Evolutionary conservation across 1,140 invertebrate species (phyloP).

Genomic region (Hormaphis cornu): DNA sequence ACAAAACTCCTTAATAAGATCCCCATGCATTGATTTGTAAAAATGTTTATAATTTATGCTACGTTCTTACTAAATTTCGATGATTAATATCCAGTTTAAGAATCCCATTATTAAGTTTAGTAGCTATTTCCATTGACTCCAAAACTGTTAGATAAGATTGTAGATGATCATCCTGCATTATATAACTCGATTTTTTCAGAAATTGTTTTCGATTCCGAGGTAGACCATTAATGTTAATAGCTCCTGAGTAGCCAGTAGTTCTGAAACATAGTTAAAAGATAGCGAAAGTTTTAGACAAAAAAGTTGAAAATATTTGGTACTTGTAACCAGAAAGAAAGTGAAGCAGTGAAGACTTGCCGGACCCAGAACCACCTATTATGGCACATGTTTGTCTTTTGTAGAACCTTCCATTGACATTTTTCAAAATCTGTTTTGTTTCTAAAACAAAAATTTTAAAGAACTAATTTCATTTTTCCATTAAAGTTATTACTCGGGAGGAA

Average conservation of each 20-base stretch:
- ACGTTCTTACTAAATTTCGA: too few relatives aligned
- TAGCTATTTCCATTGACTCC: slow-evolving; percentile 71
- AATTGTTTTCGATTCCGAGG: slow-evolving; percentile 40
- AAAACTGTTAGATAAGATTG: slow-evolving; percentile 66
- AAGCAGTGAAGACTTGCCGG: slow-evolving; percentile 85
- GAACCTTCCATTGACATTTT: background rate
- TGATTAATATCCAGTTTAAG: slow-evolving; percentile 15
- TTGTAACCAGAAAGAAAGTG: slow-evolving; percentile 79
- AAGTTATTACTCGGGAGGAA: too few relatives aligned
- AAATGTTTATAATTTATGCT: too few relatives aligned
- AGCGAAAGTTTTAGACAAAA: too few relatives aligned
- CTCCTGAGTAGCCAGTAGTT: slow-evolving; percentile 14
- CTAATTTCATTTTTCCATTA: too few relatives aligned
- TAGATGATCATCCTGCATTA: slow-evolving; percentile 79
- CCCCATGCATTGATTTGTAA: too few relatives aligned
- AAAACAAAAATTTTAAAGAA: too few relatives aligned
- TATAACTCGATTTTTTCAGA: slow-evolving; percentile 72
- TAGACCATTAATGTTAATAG: slow-evolving; percentile 17
- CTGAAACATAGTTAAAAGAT: too few relatives aligned
- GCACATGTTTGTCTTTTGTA: background rate
- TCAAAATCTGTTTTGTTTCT: background rate
- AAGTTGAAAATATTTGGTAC: too few relatives aligned
- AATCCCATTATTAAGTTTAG: slow-evolving; percentile 47
- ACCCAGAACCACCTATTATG: slow-evolving; percentile 67
- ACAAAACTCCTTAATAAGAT: slow-evolving; percentile 21